Conservation (phyloP, 2,888 invertebrate species). For the Junonia oenone region DNA sequence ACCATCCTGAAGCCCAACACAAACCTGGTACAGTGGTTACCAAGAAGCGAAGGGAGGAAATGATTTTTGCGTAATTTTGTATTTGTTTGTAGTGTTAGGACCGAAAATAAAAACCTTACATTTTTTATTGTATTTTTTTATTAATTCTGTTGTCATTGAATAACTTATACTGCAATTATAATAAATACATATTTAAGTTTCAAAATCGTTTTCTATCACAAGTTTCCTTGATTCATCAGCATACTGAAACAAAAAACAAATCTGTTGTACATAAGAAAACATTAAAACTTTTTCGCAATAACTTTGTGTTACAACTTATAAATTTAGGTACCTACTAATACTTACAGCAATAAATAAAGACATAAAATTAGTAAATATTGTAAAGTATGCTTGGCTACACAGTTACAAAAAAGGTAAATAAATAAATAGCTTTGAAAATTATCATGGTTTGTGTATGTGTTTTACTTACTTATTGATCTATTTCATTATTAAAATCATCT, state of each 20-base stretch:
- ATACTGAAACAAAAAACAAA: conserved; percentile 12
- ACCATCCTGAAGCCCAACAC: conserved; percentile 98
- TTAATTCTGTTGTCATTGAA: conserved; percentile 17
- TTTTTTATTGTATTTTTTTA: conserved; percentile 8
- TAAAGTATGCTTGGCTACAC: too few relatives aligned
- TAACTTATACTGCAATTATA: conserved; percentile 26
- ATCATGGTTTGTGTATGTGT: too few relatives aligned
- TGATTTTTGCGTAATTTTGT: conserved; percentile 90
- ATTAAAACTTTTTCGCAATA: too few relatives aligned
- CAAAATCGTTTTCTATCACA: conserved; percentile 10
- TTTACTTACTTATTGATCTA: too few relatives aligned
- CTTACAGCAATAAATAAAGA: too few relatives aligned
- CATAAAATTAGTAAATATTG: too few relatives aligned
- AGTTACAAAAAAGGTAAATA: too few relatives aligned
- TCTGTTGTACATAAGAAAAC: background rate
- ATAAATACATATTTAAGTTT: conserved; percentile 28
- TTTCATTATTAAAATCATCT: too few relatives aligned
- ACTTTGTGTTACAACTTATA: too few relatives aligned
- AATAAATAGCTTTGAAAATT: too few relatives aligned
- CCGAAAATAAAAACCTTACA: conserved; percentile 17
- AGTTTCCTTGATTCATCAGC: background rate
- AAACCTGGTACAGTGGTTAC: conserved; percentile 97
- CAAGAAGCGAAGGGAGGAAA: conserved; percentile 95
- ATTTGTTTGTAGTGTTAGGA: background rate
- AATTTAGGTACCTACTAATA: too few relatives aligned